Conservation (phyloP, 2,888 invertebrate species). For the Dryobotodes eremita region DNA sequence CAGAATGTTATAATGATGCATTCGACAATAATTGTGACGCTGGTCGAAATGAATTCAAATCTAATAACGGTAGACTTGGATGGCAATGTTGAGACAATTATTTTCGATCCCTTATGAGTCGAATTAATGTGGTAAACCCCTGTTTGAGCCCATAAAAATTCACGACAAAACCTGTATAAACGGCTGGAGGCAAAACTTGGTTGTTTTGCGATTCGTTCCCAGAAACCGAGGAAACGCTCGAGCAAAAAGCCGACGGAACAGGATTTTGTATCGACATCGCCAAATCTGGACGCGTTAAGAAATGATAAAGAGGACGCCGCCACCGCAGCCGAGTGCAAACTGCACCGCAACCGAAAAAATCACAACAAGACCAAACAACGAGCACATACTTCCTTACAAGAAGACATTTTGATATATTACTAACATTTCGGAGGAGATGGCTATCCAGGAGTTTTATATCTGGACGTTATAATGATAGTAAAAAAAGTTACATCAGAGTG, state of each 20-base stretch:
- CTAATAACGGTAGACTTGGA: constrained; percentile 47
- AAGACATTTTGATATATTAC: constrained; percentile 70
- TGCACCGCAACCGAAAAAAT: constrained; percentile 74
- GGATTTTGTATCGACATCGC: constrained; percentile 89
- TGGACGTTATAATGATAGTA: constrained; percentile 52
- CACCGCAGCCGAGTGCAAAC: constrained; percentile 74
- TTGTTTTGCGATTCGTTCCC: constrained; percentile 87
- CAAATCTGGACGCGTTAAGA: constrained; percentile 90
- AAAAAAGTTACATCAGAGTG: constrained; percentile 69
- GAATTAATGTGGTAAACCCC: constrained; percentile 82
- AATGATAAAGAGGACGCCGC: constrained; percentile 89
- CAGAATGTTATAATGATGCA: constrained; percentile 36
- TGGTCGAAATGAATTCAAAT: constrained; percentile 54
- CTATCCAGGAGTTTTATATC: constrained; percentile 44
- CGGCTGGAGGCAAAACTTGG: constrained; percentile 86
- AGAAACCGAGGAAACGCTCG: constrained; percentile 88
- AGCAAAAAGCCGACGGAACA: constrained; percentile 88
- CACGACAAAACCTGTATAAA: constrained; percentile 89
- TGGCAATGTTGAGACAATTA: constrained; percentile 67
- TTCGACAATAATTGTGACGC: constrained; percentile 33
- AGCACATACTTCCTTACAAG: constrained; percentile 73
- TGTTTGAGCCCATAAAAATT: constrained; percentile 87
- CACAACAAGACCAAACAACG: constrained; percentile 71
- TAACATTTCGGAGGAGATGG: constrained; percentile 51
- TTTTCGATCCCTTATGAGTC: constrained; percentile 79